Evolutionary conservation across 2,113 vertebrate genomes (phyloP).

Genomic region (Menura novaehollandiae): DNA sequence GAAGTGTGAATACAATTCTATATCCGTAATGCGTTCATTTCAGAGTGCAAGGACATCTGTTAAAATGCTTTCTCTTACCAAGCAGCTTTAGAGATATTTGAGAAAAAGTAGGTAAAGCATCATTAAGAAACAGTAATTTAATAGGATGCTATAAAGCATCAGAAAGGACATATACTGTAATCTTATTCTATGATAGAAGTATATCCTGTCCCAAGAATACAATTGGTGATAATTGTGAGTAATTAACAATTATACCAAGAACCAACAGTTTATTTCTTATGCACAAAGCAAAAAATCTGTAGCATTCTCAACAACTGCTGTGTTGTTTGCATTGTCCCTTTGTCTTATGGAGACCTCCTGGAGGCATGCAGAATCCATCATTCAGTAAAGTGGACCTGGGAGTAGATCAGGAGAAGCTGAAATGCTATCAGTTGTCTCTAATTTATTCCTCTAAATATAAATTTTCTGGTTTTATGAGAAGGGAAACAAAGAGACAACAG

Average conservation of each 20-base stretch:
- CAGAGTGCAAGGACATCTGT: neutral
- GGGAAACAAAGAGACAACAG: neutral
- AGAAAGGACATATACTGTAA: neutral
- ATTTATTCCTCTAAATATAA: neutral
- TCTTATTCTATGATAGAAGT: neutral
- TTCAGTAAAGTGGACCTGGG: neutral
- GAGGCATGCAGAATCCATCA: neutral
- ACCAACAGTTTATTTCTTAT: neutral
- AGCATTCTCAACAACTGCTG: neutral
- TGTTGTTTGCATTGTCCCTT: neutral
- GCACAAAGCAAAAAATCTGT: neutral
- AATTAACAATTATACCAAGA: neutral
- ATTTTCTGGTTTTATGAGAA: neutral
- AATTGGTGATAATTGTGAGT: neutral
- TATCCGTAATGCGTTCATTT: neutral
- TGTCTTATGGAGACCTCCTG: neutral
- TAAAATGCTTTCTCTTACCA: slow-evolving; percentile 6
- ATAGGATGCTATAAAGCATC: neutral
- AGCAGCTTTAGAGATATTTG: neutral
- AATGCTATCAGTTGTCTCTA: neutral
- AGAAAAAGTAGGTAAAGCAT: neutral
- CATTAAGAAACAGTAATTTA: neutral
- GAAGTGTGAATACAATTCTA: neutral
- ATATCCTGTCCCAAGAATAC: neutral
- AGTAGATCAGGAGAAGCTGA: neutral